Evolutionary conservation across 2,888 invertebrate species (phyloP), one percentile per base, ranked within the genome.

Genomic region (Drosophila imparisetae): DNA sequence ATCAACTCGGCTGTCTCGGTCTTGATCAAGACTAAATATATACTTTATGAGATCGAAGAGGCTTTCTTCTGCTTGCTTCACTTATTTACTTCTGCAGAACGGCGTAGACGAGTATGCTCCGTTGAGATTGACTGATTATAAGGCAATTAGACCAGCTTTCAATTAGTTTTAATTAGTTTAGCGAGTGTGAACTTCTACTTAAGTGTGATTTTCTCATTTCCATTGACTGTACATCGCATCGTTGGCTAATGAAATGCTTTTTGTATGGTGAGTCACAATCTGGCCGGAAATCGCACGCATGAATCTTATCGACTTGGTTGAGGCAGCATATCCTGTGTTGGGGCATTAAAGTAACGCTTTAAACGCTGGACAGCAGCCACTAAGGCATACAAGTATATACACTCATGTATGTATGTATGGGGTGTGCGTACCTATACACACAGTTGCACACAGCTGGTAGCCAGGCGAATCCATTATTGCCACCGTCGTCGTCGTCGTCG

Each of bases 381-480:
- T 48, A 13, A 38, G 21, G 30, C 59, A 61, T 29, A 50, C 11
- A 32, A 15, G 50, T 48, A 57, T 36, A 49, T 27, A 60, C 18
- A 27, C 24, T n/a, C n/a, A 38, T 60, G 7, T n/a, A 10, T 49
- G 10, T 59, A 11, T 54, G 2, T 53, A 5, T 8, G 7, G 36
- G 42, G 13, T 45, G 42, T 42, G 27, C 1, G 15, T n/a, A 50
- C n/a, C 42, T 30, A 32, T 10, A 53, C 11, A 71, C n/a, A 34
- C 36, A 29, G 21, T 32, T n/a, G 30, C 21, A 53, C 64, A 69
- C 49, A 75, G 78, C 59, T 63, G 70, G 66, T 59, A 66, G 68
- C 63, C 80, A 52, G 58, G 72, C 72, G 62, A 67, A 65, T 66
- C 57, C 66, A 62, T 75, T 62, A 66, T 66, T 74, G 67, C 52